Evolutionary conservation across 2,888 invertebrate genomes (phyloP).

Genomic region (Petrolisthes cinctipes): DNA sequence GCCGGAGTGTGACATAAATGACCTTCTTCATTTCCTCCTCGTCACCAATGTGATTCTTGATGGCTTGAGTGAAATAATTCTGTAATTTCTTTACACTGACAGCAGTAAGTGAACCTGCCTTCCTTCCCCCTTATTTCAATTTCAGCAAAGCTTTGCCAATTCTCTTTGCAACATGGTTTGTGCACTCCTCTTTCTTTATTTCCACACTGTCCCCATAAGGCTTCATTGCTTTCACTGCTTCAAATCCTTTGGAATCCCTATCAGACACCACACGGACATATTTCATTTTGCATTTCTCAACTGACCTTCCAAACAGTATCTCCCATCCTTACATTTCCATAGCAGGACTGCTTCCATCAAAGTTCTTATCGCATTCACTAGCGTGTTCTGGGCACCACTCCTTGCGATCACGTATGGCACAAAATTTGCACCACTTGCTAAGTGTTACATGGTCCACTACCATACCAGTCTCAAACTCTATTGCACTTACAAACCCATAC

Average conservation of each 20-base stretch:
- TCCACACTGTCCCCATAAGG: not conserved
- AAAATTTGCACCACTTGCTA: slow-evolving; percentile 31
- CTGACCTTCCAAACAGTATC: not conserved
- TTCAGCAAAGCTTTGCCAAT: not conserved
- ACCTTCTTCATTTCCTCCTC: slow-evolving; percentile 5
- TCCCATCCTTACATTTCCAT: slow-evolving; percentile 27
- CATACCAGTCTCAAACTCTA: not conserved
- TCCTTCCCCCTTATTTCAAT: slow-evolving; percentile 10
- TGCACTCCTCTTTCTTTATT: slow-evolving; percentile 12
- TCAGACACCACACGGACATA: slow-evolving; percentile 19
- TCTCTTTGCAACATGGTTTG: slow-evolving; percentile 19
- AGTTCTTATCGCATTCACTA: slow-evolving; percentile 10
- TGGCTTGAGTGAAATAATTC: slow-evolving; percentile 2
- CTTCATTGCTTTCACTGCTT: not conserved
- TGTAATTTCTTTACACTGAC: not conserved
- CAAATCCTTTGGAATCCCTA: slow-evolving; percentile 19
- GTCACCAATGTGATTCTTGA: not conserved
- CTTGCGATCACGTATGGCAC: not conserved
- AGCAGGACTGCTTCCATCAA: slow-evolving; percentile 21
- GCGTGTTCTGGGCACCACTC: not conserved
- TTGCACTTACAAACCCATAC: slow-evolving; percentile 30
- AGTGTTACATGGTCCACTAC: slow-evolving; percentile 12
- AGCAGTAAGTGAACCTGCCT: slow-evolving; percentile 4
- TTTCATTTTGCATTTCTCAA: slow-evolving; percentile 19
- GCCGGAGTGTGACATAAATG: slow-evolving; percentile 18